A percentile compares a stretch with the other conserved stretches of the same genome.
Conservation (phyloP, 2,797 vertebrate genomes). For the Malacoctenus gilli region DNA sequence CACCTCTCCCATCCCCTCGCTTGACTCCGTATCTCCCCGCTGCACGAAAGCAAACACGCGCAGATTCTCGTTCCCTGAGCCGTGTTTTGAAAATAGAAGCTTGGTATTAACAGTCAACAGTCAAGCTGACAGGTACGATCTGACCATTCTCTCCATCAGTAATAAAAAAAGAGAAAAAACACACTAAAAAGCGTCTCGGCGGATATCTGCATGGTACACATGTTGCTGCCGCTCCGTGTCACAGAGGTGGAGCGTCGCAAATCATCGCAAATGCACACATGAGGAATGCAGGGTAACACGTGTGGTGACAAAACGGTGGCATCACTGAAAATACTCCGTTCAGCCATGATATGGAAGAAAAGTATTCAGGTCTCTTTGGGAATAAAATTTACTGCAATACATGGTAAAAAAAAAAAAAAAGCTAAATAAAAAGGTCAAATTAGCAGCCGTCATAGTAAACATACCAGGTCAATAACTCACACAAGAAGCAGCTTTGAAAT, state of each 20-base stretch:
- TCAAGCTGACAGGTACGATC: conserved; percentile 69
- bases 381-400: conserved; percentile 1
- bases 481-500: too few species aligned
- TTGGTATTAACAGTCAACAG: conserved; percentile 78
- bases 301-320: conserved; percentile 3
- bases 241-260: conserved; percentile 46
- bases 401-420: conserved; percentile 2
- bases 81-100: conserved; percentile 76
- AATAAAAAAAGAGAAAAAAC: too few species aligned
- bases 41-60: conserved; percentile 46
- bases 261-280: conserved; percentile 48
- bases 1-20: conserved; percentile 68
- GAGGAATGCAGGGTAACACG: conserved; percentile 58
- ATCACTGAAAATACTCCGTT: conserved; percentile 22
- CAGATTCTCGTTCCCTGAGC: conserved; percentile 67
- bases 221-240: conserved; percentile 45
- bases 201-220: conserved; percentile 26
- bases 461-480: too few species aligned
- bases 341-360: conserved; percentile 12
- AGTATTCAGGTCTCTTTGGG: conserved; percentile 4
- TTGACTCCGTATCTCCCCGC: conserved; percentile 55
- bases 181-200: conserved; percentile 13
- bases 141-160: conserved; percentile 50
- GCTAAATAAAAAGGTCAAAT: too few species aligned
- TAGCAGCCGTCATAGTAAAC: too few species aligned